Conservation (phyloP, 30 jellyfish, hydroid and myxozoan species). For the Aurelia sp. region DNA sequence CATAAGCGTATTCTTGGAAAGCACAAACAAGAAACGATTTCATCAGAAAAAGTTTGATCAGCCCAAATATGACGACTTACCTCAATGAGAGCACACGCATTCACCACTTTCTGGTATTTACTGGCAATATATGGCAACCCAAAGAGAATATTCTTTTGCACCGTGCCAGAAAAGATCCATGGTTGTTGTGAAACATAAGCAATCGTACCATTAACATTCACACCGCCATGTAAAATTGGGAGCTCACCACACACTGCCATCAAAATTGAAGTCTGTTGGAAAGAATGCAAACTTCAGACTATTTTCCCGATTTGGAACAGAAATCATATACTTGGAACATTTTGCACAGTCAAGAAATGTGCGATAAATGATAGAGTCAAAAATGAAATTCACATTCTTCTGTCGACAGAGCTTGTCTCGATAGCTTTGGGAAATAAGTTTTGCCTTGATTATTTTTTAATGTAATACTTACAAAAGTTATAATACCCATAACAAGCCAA, state of each 20-base stretch:
- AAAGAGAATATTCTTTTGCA: constrained; percentile 77
- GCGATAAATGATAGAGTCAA: no score
- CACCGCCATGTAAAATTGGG: constrained; percentile 42
- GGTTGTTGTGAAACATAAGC: constrained; percentile 85
- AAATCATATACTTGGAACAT: no score
- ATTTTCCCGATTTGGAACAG: no score
- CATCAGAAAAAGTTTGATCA: background rate
- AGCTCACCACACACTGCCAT: constrained; percentile 75
- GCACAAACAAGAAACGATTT: background rate
- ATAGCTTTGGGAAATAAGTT: no score
- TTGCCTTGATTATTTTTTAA: no score
- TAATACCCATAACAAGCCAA: no score
- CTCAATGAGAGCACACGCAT: constrained; percentile 59
- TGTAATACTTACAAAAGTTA: no score
- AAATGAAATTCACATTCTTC: no score
- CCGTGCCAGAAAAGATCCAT: constrained; percentile 92
- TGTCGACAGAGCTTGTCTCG: no score
- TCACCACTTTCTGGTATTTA: constrained; percentile 29
- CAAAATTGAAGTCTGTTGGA: constrained; percentile 70
- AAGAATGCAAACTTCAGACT: background rate
- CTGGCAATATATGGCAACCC: constrained; percentile 54
- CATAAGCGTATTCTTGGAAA: background rate
- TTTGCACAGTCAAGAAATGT: no score
- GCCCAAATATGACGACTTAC: background rate
- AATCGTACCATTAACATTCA: constrained; percentile 51